These are phyloP conservation scores for Tetranychus cinnabarinus DNA, from an alignment of 1,140 invertebrate species.

Conservation along the genomic window DNA sequence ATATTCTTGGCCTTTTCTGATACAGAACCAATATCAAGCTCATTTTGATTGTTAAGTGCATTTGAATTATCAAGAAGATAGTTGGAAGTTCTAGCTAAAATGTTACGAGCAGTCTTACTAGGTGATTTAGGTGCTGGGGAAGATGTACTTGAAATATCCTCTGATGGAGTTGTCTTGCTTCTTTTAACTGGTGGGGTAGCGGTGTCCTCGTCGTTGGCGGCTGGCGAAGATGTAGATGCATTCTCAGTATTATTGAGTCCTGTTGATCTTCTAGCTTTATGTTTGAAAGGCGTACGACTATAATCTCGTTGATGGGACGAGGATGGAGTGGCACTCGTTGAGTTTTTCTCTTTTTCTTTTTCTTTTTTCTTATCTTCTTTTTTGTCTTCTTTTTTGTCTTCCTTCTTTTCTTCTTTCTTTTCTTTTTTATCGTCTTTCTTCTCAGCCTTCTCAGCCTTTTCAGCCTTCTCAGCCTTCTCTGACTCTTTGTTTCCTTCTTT, in stretches of 20 bases:
- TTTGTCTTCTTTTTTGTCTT: not conserved
- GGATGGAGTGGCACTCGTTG: not conserved
- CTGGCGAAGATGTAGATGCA: not conserved
- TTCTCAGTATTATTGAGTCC: not conserved
- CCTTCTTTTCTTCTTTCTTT: not conserved
- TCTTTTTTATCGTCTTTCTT: not conserved
- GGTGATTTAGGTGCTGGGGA: not conserved
- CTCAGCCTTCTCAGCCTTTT: not conserved
- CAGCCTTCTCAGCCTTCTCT: not conserved
- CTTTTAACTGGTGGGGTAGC: not conserved
- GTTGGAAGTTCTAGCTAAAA: conserved; percentile 2
- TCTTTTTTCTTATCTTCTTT: not conserved
- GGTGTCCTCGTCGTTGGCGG: not conserved
- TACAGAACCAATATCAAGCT: conserved; percentile 2
- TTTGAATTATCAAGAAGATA: conserved; percentile 3
- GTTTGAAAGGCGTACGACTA: conserved; percentile 10
- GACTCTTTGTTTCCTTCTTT: not conserved
- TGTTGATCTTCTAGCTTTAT: not conserved
- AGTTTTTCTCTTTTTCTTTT: not conserved
- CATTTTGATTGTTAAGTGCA: not conserved
- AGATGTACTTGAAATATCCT: not conserved
- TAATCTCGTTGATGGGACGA: conserved; percentile 6
- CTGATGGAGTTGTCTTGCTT: not conserved
- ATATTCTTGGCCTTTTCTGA: conserved; percentile 51
- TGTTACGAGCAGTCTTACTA: conserved; percentile 1